Percentiles rank a stretch among this genome's conserved stretches.
Evolutionary conservation across 1,140 invertebrate genomes (phyloP).

Genomic region (Dermatophagoides farinae): DNA sequence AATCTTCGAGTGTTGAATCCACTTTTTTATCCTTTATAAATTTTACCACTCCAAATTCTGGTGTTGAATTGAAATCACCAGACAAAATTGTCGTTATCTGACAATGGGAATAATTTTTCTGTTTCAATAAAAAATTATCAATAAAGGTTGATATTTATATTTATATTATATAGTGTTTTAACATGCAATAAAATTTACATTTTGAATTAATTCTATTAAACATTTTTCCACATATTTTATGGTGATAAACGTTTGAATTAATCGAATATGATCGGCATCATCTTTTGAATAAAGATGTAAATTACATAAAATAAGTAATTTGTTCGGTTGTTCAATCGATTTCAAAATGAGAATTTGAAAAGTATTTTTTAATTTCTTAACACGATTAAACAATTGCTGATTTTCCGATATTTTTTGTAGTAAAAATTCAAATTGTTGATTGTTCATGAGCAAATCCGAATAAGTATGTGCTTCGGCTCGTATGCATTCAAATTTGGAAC

Average conservation of each 20-base stretch:
- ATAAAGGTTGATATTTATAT: slow-evolving; percentile 21
- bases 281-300: slow-evolving; percentile 84
- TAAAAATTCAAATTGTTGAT: slow-evolving; percentile 24
- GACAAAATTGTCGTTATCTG: slow-evolving; percentile 44
- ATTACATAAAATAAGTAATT: slow-evolving; percentile 43
- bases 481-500: slow-evolving; percentile 2
- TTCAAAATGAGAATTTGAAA: slow-evolving; percentile 26
- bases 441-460: background rate
- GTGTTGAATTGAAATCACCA: slow-evolving; percentile 68
- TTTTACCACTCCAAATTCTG: slow-evolving; percentile 53
- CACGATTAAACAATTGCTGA: slow-evolving; percentile 30
- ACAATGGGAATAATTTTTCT: slow-evolving; percentile 30
- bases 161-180: too few species aligned
- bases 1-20: slow-evolving; percentile 41
- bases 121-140: too few species aligned
- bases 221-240: slow-evolving; percentile 23
- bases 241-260: slow-evolving; percentile 35
- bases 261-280: slow-evolving; percentile 59
- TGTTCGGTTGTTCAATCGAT: slow-evolving; percentile 25
- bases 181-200: background rate
- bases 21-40: slow-evolving; percentile 44
- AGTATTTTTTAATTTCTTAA: slow-evolving; percentile 16
- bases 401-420: slow-evolving; percentile 33
- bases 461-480: background rate
- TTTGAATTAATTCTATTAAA: slow-evolving; percentile 26